Conservation (phyloP, 2,797 vertebrate genomes). For the Momotus momota region DNA sequence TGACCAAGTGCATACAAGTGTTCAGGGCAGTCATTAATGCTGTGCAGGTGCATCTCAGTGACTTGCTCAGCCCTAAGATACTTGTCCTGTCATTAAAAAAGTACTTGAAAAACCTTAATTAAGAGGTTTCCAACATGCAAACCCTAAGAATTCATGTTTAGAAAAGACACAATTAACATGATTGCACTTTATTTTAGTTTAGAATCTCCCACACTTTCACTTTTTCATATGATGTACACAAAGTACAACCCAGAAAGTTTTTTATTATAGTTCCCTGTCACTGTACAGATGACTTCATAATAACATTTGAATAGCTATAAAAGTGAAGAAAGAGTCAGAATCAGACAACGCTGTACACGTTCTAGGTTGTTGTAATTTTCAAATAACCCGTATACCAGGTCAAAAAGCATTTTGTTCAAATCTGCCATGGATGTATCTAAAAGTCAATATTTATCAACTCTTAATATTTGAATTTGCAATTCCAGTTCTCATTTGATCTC, state of each 20-base stretch:
- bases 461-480: conserved; percentile 46
- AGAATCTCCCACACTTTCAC: neutral
- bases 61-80: neutral
- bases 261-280: neutral
- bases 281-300: neutral
- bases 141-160: neutral
- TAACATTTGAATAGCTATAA: neutral
- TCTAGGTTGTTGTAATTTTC: neutral
- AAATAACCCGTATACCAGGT: neutral
- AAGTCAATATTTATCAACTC: conserved; percentile 53
- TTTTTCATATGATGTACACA: neutral
- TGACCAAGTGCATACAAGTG: neutral
- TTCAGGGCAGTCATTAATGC: neutral
- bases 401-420: conserved; percentile 41
- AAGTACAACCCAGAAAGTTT: neutral
- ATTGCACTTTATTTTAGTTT: neutral
- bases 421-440: conserved; percentile 7
- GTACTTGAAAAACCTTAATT: neutral
- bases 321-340: neutral
- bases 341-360: neutral
- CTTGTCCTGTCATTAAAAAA: neutral
- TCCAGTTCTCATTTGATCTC: conserved; percentile 43
- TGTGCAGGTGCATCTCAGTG: neutral
- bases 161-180: conserved; percentile 1
- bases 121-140: neutral